phyloP scores from a whole-genome alignment of 2,113 vertebrate genomes.

The Actenoides lindsayi region DNA sequence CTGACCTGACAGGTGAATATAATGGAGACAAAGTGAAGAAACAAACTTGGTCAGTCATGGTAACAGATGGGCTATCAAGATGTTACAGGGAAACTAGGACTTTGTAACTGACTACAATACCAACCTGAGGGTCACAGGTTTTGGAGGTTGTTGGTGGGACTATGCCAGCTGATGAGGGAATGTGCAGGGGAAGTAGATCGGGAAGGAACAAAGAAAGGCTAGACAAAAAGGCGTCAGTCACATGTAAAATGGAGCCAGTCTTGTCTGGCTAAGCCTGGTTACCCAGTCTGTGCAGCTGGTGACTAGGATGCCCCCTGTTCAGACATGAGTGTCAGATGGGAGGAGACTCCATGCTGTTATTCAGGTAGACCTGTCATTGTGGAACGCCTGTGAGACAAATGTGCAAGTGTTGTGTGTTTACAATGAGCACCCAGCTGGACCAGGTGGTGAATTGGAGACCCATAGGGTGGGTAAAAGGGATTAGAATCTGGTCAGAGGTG shows the following conservation, averaged over 20 bases:
- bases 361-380: fast-evolving
- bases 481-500: fast-evolving
- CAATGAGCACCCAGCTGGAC: fast-evolving
- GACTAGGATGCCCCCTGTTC: fast-evolving
- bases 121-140: neutral
- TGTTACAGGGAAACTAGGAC: neutral
- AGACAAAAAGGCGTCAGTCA: neutral
- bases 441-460: fast-evolving
- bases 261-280: neutral
- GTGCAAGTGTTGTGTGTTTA: neutral
- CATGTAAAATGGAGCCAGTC: neutral
- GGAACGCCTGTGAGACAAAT: neutral
- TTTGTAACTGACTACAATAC: fast-evolving
- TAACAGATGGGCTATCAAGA: fast-evolving
- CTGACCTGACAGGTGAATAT: neutral
- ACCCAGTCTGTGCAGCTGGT: neutral
- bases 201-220: neutral
- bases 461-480: fast-evolving
- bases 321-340: neutral
- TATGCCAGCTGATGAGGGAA: neutral
- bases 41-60: neutral
- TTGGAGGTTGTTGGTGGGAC: neutral
- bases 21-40: neutral
- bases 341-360: fast-evolving
- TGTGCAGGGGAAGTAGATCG: neutral